Evolutionary conservation across 1,140 invertebrate species (phyloP).

Genomic region (Eubasilissa regina): DNA sequence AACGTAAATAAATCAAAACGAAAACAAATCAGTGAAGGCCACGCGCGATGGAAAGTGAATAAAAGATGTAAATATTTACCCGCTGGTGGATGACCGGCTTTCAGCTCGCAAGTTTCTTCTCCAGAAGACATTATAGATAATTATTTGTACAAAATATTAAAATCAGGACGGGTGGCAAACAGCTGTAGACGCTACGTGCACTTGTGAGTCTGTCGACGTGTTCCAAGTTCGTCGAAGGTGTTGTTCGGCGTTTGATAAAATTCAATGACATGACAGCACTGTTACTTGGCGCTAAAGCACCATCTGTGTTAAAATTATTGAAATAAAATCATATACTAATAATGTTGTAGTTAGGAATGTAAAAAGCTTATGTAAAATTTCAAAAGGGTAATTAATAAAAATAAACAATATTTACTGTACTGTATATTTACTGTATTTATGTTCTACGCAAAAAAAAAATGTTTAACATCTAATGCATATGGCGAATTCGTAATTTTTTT

Average conservation of each 20-base stretch:
- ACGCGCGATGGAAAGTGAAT: not conserved
- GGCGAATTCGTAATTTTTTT: no score
- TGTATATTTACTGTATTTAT: no score
- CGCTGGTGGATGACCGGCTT: conserved; percentile 88
- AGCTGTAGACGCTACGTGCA: conserved; percentile 25
- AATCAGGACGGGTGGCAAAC: conserved; percentile 4
- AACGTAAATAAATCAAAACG: not conserved
- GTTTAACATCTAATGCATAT: no score
- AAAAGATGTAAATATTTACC: conserved; percentile 71
- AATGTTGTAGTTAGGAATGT: no score
- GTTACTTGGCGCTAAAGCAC: not conserved
- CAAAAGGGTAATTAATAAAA: no score
- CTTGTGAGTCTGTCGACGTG: conserved; percentile 30
- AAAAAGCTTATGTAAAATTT: no score
- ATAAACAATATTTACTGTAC: no score
- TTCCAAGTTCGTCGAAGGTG: not conserved
- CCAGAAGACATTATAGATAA: conserved; percentile 67
- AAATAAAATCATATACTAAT: not conserved
- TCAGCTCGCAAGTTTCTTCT: conserved; percentile 79
- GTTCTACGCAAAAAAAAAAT: no score
- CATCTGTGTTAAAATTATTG: not conserved
- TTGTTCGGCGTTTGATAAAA: conserved; percentile 24
- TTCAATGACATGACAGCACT: not conserved
- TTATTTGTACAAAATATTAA: conserved; percentile 22
- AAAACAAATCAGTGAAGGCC: conserved; percentile 5